Percentiles rank a stretch among this genome's conserved stretches.
phyloP scores from a whole-genome alignment of 2,888 invertebrate species.

The Anoplius nigerrimus region DNA sequence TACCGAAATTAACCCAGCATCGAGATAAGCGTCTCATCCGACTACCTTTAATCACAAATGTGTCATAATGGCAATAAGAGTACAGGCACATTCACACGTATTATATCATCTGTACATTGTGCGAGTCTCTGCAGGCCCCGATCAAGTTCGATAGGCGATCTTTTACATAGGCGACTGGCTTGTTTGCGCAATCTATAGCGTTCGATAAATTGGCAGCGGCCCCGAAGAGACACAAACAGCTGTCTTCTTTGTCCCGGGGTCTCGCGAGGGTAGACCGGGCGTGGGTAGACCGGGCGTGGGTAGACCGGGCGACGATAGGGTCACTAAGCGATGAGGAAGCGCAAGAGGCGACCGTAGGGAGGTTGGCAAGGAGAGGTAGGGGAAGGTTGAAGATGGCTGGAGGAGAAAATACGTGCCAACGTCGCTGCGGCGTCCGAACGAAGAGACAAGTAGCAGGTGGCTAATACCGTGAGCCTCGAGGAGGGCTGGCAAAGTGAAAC shows the following conservation, averaged over 20 bases:
- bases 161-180: neutral
- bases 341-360: slow-evolving; percentile 8
- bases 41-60: no score
- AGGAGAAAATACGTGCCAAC: slow-evolving; percentile 28
- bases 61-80: no score
- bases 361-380: neutral
- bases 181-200: neutral
- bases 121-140: no score
- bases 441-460: slow-evolving; percentile 66
- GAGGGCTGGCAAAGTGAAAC: slow-evolving; percentile 17
- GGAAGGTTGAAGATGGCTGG: neutral
- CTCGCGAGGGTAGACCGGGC: slow-evolving; percentile 3
- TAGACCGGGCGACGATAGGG: slow-evolving; percentile 1
- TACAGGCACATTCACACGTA: no score
- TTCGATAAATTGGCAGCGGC: slow-evolving; percentile 1
- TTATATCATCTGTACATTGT: no score
- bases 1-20: no score
- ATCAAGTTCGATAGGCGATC: neutral
- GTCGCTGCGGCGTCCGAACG: slow-evolving; percentile 32
- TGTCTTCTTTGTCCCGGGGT: neutral
- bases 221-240: neutral
- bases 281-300: no score
- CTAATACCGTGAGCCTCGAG: slow-evolving; percentile 58
- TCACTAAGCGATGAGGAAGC: neutral
- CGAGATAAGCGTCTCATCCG: no score